Percentiles rank a stretch among this genome's conserved stretches.
These are phyloP conservation scores for Bombus superbus DNA, from an alignment of 1,140 invertebrate genomes.

Conservation along the genomic window DNA sequence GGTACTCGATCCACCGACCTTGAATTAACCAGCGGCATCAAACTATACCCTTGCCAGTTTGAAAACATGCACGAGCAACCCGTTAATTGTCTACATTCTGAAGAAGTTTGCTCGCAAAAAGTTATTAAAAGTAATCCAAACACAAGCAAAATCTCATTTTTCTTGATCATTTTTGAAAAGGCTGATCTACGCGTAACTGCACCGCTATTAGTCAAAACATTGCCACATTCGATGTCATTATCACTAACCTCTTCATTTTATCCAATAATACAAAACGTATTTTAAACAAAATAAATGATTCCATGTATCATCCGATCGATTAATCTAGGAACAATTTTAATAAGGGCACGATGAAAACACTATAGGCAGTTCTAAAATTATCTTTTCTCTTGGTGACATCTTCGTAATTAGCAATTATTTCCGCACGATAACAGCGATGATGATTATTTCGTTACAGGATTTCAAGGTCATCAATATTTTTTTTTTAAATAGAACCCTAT, in stretches of 20 bases:
- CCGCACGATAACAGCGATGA: no score
- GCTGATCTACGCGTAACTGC: not conserved
- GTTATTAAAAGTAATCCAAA: conserved; percentile 36
- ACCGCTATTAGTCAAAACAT: not conserved
- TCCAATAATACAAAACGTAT: not conserved
- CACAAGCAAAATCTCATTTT: conserved; percentile 23
- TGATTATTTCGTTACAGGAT: no score
- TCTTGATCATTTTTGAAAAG: conserved; percentile 31
- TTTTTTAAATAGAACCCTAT: no score
- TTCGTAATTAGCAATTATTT: no score
- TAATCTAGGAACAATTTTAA: no score
- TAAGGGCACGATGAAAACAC: no score
- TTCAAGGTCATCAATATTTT: no score
- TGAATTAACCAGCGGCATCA: conserved; percentile 44
- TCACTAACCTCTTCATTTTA: not conserved
- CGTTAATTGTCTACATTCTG: conserved; percentile 50
- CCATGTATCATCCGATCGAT: not conserved
- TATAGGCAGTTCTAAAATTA: no score
- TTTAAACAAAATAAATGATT: not conserved
- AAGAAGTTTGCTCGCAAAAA: conserved; percentile 43
- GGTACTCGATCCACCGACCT: conserved; percentile 31
- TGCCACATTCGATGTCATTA: no score
- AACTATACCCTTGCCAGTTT: conserved; percentile 47
- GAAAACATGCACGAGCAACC: conserved; percentile 52
- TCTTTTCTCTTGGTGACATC: no score